Conservation (phyloP, 1,140 invertebrate genomes). For the Trissolcus basalis region DNA sequence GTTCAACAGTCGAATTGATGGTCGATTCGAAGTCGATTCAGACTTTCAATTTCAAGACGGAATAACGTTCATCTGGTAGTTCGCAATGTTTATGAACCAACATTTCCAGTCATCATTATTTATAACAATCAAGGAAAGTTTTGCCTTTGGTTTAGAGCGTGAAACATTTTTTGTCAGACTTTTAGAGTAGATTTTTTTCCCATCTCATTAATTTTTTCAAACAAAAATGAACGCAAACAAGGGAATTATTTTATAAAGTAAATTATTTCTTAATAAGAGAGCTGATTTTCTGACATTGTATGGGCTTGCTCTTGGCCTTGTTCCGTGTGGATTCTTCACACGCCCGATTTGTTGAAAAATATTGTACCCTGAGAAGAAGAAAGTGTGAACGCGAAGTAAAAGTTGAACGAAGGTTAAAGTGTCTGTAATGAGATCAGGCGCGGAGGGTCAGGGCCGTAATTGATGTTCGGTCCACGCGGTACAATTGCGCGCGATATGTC, state of each 20-base stretch:
- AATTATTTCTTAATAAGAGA: too few relatives aligned
- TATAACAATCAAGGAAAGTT: conserved; percentile 2
- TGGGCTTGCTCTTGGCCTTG: conserved; percentile 26
- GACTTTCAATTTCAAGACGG: conserved; percentile 17
- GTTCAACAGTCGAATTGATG: conserved; percentile 38
- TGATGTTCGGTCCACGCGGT: conserved; percentile 10
- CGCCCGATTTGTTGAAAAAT: conserved; percentile 30
- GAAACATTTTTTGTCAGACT: not conserved
- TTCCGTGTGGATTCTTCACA: conserved; percentile 30
- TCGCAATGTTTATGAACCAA: conserved; percentile 19
- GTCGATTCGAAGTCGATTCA: conserved; percentile 4
- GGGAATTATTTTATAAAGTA: not conserved
- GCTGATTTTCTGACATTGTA: too few relatives aligned
- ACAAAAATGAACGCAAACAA: not conserved
- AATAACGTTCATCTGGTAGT: conserved; percentile 1
- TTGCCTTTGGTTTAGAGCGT: not conserved
- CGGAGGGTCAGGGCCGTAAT: conserved; percentile 29
- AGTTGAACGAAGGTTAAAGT: conserved; percentile 37
- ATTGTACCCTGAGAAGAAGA: conserved; percentile 17
- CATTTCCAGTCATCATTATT: conserved; percentile 22
- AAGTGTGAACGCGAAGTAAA: conserved; percentile 40
- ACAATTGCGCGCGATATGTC: conserved; percentile 37
- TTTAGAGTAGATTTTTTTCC: too few relatives aligned
- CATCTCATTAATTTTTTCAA: not conserved
- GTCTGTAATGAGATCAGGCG: conserved; percentile 17